These are phyloP conservation scores for Phycodurus eques DNA, from an alignment of 2,113 vertebrate species.

Conservation along the genomic window DNA sequence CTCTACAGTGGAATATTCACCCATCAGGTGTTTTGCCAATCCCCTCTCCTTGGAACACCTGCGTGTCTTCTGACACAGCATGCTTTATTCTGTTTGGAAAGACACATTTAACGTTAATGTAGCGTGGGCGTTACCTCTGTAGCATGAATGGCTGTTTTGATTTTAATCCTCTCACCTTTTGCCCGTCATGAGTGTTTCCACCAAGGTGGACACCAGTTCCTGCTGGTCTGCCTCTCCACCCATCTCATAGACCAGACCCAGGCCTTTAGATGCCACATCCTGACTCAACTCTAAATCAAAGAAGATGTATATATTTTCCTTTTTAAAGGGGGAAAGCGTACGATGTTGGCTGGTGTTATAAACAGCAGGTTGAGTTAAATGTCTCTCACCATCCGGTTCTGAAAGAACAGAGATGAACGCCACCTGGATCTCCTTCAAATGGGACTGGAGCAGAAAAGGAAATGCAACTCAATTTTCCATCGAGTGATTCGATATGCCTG, in stretches of 20 bases:
- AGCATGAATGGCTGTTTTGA: not conserved
- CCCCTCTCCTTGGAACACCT: slow-evolving; percentile 89
- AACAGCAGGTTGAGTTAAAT: not conserved
- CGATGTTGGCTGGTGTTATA: not conserved
- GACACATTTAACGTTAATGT: slow-evolving; percentile 28
- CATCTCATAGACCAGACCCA: slow-evolving; percentile 94
- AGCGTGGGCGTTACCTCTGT: not conserved
- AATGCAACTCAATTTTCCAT: not conserved
- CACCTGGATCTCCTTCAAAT: slow-evolving; percentile 93
- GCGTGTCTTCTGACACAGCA: slow-evolving; percentile 87
- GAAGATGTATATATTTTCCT: not conserved
- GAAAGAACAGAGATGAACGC: slow-evolving; percentile 93
- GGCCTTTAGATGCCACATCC: slow-evolving; percentile 95
- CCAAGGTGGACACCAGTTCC: slow-evolving; percentile 89
- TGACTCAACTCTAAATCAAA: slow-evolving; percentile 86
- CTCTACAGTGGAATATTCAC: slow-evolving; percentile 65
- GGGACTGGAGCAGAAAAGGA: slow-evolving; percentile 73
- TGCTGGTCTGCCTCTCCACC: slow-evolving; percentile 92
- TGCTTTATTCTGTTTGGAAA: slow-evolving; percentile 81
- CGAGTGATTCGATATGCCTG: not conserved
- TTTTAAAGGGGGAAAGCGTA: not conserved
- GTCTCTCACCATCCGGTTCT: slow-evolving; percentile 88
- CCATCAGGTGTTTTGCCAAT: slow-evolving; percentile 96
- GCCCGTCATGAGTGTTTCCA: slow-evolving; percentile 97
- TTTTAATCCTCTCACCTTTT: slow-evolving; percentile 79